These are phyloP conservation scores for Phyto melanocephala DNA, from an alignment of 2,888 invertebrate genomes.

Conservation along the genomic window DNA sequence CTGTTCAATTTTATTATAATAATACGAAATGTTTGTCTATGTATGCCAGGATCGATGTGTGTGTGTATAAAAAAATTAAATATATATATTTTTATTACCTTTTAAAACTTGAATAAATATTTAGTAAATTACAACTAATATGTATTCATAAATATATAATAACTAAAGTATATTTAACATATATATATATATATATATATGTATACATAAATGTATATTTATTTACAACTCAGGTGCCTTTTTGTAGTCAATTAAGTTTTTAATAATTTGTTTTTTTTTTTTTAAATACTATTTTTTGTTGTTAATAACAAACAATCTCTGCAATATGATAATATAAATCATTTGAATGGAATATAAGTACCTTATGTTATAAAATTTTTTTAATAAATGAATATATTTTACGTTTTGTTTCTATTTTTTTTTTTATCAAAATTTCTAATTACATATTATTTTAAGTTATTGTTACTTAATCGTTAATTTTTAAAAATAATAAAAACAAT, in stretches of 20 bases:
- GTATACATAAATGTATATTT: no score
- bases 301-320: slow-evolving; percentile 46
- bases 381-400: slow-evolving; percentile 13
- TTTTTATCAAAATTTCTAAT: slow-evolving; percentile 39
- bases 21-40: not conserved
- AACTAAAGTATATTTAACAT: not conserved
- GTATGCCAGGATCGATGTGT: not conserved
- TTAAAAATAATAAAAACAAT: slow-evolving; percentile 37
- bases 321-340: slow-evolving; percentile 50
- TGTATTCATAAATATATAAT: not conserved
- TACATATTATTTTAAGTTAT: slow-evolving; percentile 53
- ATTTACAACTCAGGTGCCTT: slow-evolving; percentile 76
- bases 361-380: slow-evolving; percentile 56
- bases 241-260: slow-evolving; percentile 76
- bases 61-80: not conserved
- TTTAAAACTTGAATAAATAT: not conserved
- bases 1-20: no score
- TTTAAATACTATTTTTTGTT: slow-evolving; percentile 18
- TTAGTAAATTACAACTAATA: slow-evolving; percentile 11
- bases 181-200: no score
- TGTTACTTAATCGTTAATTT: slow-evolving; percentile 62
- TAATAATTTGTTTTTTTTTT: slow-evolving; percentile 67
- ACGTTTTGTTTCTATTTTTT: slow-evolving; percentile 35
- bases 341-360: slow-evolving; percentile 59
- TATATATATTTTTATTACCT: not conserved